Evolutionary conservation across 2,113 vertebrate genomes (phyloP), one percentile per base, ranked within the genome.

Genomic region (Sterrhoptilus dennistouni): DNA sequence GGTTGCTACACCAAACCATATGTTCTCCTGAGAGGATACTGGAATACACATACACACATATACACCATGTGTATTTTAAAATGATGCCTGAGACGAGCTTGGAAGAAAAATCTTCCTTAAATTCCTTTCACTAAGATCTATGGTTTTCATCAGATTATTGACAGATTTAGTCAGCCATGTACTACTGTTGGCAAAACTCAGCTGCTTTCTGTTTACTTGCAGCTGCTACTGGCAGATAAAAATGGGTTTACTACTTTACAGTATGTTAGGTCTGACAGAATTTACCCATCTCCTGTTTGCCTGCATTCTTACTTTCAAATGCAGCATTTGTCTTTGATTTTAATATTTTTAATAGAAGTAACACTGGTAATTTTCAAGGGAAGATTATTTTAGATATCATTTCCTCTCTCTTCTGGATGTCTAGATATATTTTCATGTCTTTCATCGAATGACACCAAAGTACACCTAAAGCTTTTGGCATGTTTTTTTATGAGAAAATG

Each of bases 121-220:
- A 81, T 92, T 93, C 83, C 60, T 94, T 88, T 90, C 90, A 56
- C 68, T 77, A 60, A 95, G 68, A 83, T 94, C 71, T 87, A 12
- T 87, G 83, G 64, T 86, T 96, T 95, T 88, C 91, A 94, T 96
- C 93, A 87, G 78, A 85, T 93, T 95, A 96, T 94, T 13, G 31
- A 87, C 74, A 96, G 83, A 93, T 94, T 79, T 91, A 95, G 81
- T 89, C 74, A 95, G 31, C 56, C 44, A 3, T 68, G 31, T 78
- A 40, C 54, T 71, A 56, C 60, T 77, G 85, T 87, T 94, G 79
- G 69, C 84, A 91, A 92, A 88, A 96, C 38, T 90, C 71, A 64
- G n/a, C 68, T 88, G 71, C 75, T 93, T 86, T 93, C 64, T 94
- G 75, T 93, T 93, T 89, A 42, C 64, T 91, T 90, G 75, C 33